These are phyloP conservation scores for Bilobella aurantiaca DNA, from an alignment of 1,140 invertebrate species.

Conservation along the genomic window DNA sequence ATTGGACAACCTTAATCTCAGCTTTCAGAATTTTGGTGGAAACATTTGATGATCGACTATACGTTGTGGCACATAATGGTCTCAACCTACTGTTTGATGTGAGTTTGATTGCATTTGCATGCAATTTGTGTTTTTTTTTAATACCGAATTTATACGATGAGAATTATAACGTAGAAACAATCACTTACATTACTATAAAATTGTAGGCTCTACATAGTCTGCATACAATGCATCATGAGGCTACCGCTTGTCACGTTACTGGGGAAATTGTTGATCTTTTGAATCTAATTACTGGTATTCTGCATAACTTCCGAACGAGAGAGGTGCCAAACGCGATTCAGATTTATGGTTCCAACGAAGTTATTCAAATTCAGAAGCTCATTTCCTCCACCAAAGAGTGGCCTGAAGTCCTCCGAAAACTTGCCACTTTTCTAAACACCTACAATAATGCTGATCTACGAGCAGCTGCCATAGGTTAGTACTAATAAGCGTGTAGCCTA, in stretches of 20 bases:
- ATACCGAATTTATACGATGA: too few relatives aligned
- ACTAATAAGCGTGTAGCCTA: background rate
- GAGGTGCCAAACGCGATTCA: conserved; percentile 26
- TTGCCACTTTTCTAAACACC: conserved; percentile 77
- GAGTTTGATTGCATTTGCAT: too few relatives aligned
- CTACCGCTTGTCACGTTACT: conserved; percentile 74
- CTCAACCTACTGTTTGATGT: conserved; percentile 77
- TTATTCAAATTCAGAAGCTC: conserved; percentile 39
- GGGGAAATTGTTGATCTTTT: conserved; percentile 73
- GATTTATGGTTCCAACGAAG: conserved; percentile 34
- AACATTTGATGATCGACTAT: conserved; percentile 73
- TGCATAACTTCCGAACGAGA: conserved; percentile 29
- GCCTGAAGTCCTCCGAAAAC: conserved; percentile 67
- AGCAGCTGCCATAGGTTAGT: conserved; percentile 59
- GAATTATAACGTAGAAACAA: too few relatives aligned
- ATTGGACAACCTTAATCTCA: conserved; percentile 79
- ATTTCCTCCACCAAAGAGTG: conserved; percentile 56
- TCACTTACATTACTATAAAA: too few relatives aligned
- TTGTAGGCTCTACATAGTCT: conserved; percentile 72
- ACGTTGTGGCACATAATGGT: conserved; percentile 77
- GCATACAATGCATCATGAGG: conserved; percentile 88
- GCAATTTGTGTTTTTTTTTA: too few relatives aligned
- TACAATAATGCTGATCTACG: conserved; percentile 79
- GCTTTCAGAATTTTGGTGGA: conserved; percentile 77
- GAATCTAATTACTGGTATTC: conserved; percentile 49